Conservation (phyloP, 37 sponge, comb jelly and placozoan genomes). For the Beroe forskalii region DNA sequence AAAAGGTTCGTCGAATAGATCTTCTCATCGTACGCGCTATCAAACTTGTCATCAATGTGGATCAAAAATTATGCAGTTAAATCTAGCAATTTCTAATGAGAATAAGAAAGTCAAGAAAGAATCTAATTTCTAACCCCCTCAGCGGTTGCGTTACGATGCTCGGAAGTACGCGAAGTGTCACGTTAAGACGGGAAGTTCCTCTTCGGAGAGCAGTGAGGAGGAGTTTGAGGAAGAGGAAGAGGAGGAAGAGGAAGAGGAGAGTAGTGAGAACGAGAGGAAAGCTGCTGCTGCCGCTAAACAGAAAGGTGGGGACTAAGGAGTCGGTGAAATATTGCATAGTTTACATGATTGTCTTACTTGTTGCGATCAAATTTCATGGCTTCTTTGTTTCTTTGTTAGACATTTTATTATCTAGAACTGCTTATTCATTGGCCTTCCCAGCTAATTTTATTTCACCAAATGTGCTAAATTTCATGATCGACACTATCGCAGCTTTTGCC, state of each 20-base stretch:
- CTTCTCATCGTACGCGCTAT: no score
- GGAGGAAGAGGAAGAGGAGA: not conserved
- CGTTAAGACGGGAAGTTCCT: slow-evolving; percentile 53
- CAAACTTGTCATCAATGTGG: no score
- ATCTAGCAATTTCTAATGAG: no score
- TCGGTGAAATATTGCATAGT: not conserved
- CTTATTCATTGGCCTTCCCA: no score
- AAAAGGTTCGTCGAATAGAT: slow-evolving; percentile 48
- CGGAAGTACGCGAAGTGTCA: slow-evolving; percentile 62
- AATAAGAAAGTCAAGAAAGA: no score
- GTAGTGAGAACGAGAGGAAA: slow-evolving; percentile 10
- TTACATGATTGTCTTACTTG: no score
- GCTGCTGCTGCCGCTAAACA: not conserved
- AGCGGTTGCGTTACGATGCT: slow-evolving; percentile 37
- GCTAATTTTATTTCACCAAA: no score
- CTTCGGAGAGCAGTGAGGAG: not conserved
- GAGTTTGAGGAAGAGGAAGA: slow-evolving; percentile 24
- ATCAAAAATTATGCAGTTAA: not conserved
- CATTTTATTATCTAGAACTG: no score
- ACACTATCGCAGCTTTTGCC: not conserved
- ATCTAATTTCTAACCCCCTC: no score
- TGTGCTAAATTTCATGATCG: no score
- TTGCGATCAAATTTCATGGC: no score
- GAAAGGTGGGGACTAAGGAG: not conserved
- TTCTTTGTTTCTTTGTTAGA: no score